These are phyloP conservation scores for Mormyrus lacerda DNA, from an alignment of 2,113 vertebrate genomes.

Conservation along the genomic window DNA sequence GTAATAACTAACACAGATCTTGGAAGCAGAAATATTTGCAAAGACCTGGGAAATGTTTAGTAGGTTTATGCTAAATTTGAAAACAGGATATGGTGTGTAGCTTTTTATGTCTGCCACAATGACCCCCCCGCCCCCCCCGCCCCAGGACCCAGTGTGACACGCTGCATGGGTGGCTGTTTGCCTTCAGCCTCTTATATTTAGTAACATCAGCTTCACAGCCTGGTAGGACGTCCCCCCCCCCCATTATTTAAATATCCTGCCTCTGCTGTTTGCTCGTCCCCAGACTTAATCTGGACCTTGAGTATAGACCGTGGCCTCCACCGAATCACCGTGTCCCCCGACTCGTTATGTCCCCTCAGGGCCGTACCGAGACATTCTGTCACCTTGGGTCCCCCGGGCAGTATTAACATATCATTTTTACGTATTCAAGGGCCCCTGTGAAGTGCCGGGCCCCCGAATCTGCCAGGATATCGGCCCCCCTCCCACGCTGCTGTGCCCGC, in stretches of 20 bases:
- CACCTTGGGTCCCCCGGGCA: not conserved
- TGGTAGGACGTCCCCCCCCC: not conserved
- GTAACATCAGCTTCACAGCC: not conserved
- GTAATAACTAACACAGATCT: constrained; percentile 36
- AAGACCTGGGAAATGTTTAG: constrained; percentile 40
- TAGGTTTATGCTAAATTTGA: constrained; percentile 47
- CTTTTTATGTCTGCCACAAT: constrained; percentile 63
- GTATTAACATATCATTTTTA: not conserved
- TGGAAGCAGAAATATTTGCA: constrained; percentile 25
- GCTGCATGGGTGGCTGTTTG: not conserved
- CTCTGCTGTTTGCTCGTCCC: not conserved
- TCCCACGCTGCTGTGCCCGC: not conserved
- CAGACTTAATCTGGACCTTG: not conserved
- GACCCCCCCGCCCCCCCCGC: constrained; percentile 21
- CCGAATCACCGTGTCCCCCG: not conserved
- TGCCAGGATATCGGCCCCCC: not conserved
- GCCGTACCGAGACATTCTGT: not conserved
- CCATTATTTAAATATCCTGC: constrained; percentile 6
- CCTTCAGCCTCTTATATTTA: not conserved
- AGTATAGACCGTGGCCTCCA: not conserved
- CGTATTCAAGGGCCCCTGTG: not conserved
- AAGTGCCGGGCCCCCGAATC: not conserved
- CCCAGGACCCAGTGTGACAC: not conserved
- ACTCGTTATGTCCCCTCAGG: not conserved
- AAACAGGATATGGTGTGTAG: constrained; percentile 48